These are phyloP conservation scores for Antechinus stuartii DNA, from an alignment of 2,113 vertebrate species.

Conservation along the genomic window DNA sequence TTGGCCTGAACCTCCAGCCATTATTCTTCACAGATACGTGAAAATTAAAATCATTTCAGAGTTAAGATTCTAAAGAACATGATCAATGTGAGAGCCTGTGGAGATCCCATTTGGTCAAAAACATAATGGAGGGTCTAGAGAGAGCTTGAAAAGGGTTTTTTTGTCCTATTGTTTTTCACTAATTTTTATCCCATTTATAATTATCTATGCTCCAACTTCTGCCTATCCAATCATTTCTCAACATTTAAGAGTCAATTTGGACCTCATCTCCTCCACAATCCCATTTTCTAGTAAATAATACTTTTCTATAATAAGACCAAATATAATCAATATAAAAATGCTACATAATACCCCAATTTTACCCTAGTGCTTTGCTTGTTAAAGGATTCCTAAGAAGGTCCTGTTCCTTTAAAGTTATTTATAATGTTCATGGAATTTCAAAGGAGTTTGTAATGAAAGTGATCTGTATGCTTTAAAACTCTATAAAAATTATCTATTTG, in stretches of 20 bases:
- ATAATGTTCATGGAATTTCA: background rate
- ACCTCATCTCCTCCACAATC: slow-evolving; percentile 27
- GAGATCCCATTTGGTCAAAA: background rate
- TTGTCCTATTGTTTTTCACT: background rate
- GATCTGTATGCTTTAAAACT: background rate
- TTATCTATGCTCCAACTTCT: background rate
- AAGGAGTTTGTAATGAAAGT: background rate
- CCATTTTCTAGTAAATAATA: slow-evolving; percentile 24
- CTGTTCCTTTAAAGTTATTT: slow-evolving; percentile 41
- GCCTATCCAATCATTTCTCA: background rate
- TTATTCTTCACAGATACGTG: slow-evolving; percentile 9
- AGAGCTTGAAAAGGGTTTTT: background rate
- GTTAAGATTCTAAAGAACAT: background rate
- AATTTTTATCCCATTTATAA: background rate
- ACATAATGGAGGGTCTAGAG: background rate
- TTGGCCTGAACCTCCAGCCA: slow-evolving; percentile 28
- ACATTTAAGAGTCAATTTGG: background rate
- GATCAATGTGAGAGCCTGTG: background rate
- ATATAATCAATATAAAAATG: no score
- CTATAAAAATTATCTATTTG: background rate
- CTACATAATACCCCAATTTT: background rate
- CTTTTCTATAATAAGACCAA: background rate
- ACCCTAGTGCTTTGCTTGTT: slow-evolving; percentile 21
- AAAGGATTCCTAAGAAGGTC: slow-evolving; percentile 38
- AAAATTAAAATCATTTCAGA: background rate